Evolutionary conservation across 1,140 invertebrate genomes (phyloP), one percentile per base, ranked within the genome.

Genomic region (Holotrichia oblita): DNA sequence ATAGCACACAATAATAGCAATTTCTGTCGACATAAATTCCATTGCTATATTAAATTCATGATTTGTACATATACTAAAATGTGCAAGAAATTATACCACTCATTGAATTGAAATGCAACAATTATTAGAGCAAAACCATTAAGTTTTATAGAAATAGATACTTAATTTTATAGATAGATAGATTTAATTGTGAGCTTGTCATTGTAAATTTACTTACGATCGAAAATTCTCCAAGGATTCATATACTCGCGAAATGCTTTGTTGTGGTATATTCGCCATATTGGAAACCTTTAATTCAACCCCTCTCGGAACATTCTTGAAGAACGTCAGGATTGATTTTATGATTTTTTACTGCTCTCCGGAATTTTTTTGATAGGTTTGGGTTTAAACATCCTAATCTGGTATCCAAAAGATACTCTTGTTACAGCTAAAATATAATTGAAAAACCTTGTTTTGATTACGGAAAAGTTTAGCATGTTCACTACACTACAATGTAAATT

Each of bases 251-350:
- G 89, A 88, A 95, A 96, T 0, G 93, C 89, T 40, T 91, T 90
- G 0, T 94, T 96, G n/a, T 90, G 88, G 83, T 94, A 94, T 3
- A 94, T 79, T 82, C 93, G 91, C 95, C 95, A 96, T 61, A 96
- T 86, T 0, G 94, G 94, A 81, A 95, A 91, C 77, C 94, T 93
- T 93, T 10, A 95, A 86, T 87, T 96, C 95, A 8, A 96, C 88
- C 79, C 93, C 90, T n/a, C n/a, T n/a, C 0, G 93, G 92, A 2
- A 96, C 93, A 40, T 93, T 93, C 83, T 92, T 92, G 85, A 97
- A 96, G 81, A 96, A 93, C 0, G 91, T 92, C 82, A 93, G 93
- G 12, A 96, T 93, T 1, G 93, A 92, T 82, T 92, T 88, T 42
- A 97, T 96, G 73, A 97, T 92, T 83, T 89, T 86, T 81, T 93